Evolutionary conservation across 2,888 invertebrate species (phyloP).

Genomic region (Crepidodera aurea): DNA sequence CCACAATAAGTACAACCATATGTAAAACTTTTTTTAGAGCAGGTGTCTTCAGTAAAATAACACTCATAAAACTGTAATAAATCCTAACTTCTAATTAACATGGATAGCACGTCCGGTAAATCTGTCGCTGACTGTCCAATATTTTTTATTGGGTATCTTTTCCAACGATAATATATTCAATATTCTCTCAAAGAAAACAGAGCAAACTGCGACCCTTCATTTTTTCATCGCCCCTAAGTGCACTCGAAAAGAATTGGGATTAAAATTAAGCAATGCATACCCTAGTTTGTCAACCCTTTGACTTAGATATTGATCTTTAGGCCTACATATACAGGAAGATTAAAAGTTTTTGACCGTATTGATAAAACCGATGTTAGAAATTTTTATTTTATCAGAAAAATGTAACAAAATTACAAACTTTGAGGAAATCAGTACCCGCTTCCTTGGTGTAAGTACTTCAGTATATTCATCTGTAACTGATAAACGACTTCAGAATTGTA

Average conservation of each 20-base stretch:
- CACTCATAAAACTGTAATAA: background rate
- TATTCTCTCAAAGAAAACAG: slow-evolving; percentile 15
- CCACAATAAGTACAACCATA: too few relatives aligned
- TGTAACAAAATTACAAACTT: too few relatives aligned
- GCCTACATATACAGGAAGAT: slow-evolving; percentile 30
- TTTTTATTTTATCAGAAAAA: too few relatives aligned
- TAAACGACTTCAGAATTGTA: too few relatives aligned
- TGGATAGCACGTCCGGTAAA: background rate
- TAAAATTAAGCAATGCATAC: slow-evolving; percentile 34
- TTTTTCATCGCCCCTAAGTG: slow-evolving; percentile 32
- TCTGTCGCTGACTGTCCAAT: background rate
- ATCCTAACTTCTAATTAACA: background rate
- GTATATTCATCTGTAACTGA: too few relatives aligned
- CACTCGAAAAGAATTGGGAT: slow-evolving; percentile 29
- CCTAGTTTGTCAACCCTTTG: slow-evolving; percentile 38
- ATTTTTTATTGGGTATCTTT: background rate
- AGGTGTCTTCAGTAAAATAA: too few relatives aligned
- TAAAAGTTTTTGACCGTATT: background rate
- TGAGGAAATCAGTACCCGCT: too few relatives aligned
- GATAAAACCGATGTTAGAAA: too few relatives aligned
- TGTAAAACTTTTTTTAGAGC: too few relatives aligned
- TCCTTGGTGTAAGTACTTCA: too few relatives aligned
- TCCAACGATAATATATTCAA: slow-evolving; percentile 24
- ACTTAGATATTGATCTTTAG: slow-evolving; percentile 36
- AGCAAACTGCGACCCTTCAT: slow-evolving; percentile 31